Conservation (phyloP, 2,797 vertebrate genomes). For the Ciconia nigra region DNA sequence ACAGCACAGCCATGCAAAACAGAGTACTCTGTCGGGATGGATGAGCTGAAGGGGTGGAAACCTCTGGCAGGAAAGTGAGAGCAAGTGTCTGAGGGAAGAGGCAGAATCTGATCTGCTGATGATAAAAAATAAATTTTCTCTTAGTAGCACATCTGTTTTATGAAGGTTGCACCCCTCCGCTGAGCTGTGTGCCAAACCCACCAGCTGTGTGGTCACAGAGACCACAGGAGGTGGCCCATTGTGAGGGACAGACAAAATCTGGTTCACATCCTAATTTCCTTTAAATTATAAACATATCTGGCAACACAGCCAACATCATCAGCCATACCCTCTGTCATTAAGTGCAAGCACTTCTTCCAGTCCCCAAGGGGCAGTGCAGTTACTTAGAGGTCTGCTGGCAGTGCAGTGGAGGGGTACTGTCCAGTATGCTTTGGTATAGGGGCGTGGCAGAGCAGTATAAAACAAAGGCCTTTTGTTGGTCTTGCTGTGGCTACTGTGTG, state of each 20-base stretch:
- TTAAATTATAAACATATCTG: background rate
- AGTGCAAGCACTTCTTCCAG: background rate
- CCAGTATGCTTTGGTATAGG: background rate
- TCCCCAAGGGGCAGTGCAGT: background rate
- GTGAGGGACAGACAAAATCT: background rate
- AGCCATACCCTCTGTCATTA: background rate
- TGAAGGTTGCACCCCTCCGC: background rate
- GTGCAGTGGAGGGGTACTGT: background rate
- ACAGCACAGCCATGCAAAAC: background rate
- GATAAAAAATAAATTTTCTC: background rate
- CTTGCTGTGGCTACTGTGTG: background rate
- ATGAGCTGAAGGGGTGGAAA: background rate
- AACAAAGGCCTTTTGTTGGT: background rate
- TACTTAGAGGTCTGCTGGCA: background rate
- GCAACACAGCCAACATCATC: background rate
- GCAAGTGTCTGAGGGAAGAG: background rate
- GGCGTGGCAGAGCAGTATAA: background rate
- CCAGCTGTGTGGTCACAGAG: background rate
- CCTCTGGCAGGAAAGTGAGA: background rate
- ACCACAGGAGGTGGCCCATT: background rate
- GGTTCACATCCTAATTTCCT: background rate
- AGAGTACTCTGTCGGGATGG: background rate
- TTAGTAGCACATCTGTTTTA: background rate
- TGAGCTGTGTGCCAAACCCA: background rate
- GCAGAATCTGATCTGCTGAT: background rate